Conservation (phyloP, 2,888 invertebrate species). For the Charanyca ferruginea region DNA sequence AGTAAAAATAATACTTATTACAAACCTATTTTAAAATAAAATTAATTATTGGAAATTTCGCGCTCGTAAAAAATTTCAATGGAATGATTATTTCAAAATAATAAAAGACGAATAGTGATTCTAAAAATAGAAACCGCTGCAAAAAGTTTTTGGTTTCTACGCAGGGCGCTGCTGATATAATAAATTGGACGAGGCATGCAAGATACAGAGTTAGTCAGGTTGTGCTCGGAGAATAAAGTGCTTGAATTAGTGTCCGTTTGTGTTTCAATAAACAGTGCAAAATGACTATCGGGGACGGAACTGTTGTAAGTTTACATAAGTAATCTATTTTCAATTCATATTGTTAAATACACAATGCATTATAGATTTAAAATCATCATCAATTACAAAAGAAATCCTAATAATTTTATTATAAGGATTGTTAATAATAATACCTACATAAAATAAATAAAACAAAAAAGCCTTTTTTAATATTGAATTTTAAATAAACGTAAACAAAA, state of each 20-base stretch:
- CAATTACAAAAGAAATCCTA: too few relatives aligned
- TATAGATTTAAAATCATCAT: too few relatives aligned
- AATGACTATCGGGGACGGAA: constrained; percentile 52
- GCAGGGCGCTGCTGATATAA: constrained; percentile 39
- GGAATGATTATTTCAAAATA: not conserved
- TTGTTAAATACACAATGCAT: not conserved
- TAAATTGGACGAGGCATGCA: constrained; percentile 12
- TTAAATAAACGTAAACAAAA: too few relatives aligned
- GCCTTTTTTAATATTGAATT: too few relatives aligned
- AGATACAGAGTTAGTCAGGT: constrained; percentile 33
- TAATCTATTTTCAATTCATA: not conserved
- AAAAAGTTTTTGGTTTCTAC: constrained; percentile 17
- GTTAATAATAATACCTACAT: too few relatives aligned
- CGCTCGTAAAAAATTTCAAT: too few relatives aligned
- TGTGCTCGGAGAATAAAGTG: constrained; percentile 41
- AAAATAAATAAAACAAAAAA: too few relatives aligned
- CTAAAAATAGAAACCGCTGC: constrained; percentile 11
- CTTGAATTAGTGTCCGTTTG: constrained; percentile 24
- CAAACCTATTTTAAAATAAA: not conserved
- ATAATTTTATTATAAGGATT: too few relatives aligned
- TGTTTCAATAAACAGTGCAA: constrained; percentile 34
- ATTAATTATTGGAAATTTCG: not conserved
- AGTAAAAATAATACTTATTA: not conserved
- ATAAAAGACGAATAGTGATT: not conserved
- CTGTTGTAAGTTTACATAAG: constrained; percentile 28